Base-by-base conservation (phyloP, 2,797 vertebrate species). In the Sebastes taczanowskii region DNA sequence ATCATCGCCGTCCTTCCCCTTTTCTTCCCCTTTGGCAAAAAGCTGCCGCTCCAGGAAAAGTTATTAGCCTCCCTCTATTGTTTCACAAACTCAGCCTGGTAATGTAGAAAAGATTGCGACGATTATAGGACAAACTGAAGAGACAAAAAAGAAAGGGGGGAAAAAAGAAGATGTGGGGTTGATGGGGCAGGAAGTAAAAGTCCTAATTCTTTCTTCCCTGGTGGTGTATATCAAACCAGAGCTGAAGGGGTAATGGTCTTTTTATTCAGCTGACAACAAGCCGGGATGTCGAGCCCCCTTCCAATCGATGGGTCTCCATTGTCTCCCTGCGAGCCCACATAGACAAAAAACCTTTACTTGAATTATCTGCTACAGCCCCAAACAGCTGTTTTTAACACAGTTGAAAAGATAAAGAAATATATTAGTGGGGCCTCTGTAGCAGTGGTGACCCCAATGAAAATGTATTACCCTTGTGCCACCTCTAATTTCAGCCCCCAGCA, bases 221-320 rank as follows among this genome's bases (percentile, higher is more conserved):
- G 88, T 81, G 91, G 93, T 94, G 90, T 96, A 95, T 95, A 95
- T 95, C 94, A 95, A 95, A 92, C 92, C 74, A 35, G 82, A 83
- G 94, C 94, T 91, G 86, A 89, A 94, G 94, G 94, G 95, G 96
- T 96, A 96, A 97, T 96, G 94, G 95, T 92, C 95, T 96, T 96
- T 96, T 96, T 95, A 96, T 96, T 96, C 95, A 95, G 90, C 94
- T 96, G 96, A 96, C 96, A 96, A 95, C 94, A 92, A 90, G 90
- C 92, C 88, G 88, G 88, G 94, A 95, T 96, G 95, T 95, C 88
- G 91, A 93, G 94, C 91, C 93, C 93, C 93, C 88, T 87, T 92
- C 93, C 95, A 96, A 97, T 97, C 96, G 95, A 97, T 96, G 94
- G 89, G 88, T 84, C 85, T 91, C 95, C 88, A 96, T 96, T 97